These are phyloP conservation scores for Drosophila trapezifrons DNA, from an alignment of 1,140 invertebrate genomes.

Conservation along the genomic window DNA sequence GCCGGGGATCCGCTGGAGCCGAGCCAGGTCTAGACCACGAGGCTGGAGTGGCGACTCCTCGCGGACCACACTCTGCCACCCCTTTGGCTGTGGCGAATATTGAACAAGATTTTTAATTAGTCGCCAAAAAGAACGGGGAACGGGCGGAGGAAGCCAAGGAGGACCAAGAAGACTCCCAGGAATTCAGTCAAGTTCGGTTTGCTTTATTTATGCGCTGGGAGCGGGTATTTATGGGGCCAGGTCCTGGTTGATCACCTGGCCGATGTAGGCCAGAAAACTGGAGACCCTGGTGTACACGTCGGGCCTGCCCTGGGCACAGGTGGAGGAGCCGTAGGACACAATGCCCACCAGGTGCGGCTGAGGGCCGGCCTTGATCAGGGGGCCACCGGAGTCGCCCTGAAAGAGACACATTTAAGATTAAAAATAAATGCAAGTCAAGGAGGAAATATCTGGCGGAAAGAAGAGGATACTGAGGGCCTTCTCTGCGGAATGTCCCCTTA, in stretches of 20 bases:
- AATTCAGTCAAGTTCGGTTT: slow-evolving; percentile 57
- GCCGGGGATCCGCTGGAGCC: slow-evolving; percentile 47
- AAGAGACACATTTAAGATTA: not conserved
- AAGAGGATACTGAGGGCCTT: no score
- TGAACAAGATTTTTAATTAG: slow-evolving; percentile 83
- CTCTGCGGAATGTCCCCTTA: no score
- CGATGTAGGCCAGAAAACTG: slow-evolving; percentile 76
- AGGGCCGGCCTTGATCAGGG: slow-evolving; percentile 83
- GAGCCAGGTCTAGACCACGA: slow-evolving; percentile 49
- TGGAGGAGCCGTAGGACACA: slow-evolving; percentile 89
- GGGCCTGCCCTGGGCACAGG: slow-evolving; percentile 83
- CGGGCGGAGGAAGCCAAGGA: not conserved
- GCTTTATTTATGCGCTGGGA: slow-evolving; percentile 41
- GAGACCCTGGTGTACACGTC: slow-evolving; percentile 83
- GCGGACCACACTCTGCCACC: slow-evolving; percentile 6
- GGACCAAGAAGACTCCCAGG: slow-evolving; percentile 3
- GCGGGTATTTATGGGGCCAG: slow-evolving; percentile 58
- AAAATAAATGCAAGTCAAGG: not conserved
- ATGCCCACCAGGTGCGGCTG: slow-evolving; percentile 86
- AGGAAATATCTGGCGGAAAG: no score
- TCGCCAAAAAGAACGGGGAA: slow-evolving; percentile 43
- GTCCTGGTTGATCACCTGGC: slow-evolving; percentile 67
- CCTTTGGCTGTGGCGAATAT: slow-evolving; percentile 68
- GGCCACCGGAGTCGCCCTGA: slow-evolving; percentile 91
- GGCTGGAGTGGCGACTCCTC: slow-evolving; percentile 32